Percentiles rank a stretch among this genome's conserved stretches.
phyloP scores from a whole-genome alignment of 2,113 vertebrate genomes.

The Falco punctatus region DNA sequence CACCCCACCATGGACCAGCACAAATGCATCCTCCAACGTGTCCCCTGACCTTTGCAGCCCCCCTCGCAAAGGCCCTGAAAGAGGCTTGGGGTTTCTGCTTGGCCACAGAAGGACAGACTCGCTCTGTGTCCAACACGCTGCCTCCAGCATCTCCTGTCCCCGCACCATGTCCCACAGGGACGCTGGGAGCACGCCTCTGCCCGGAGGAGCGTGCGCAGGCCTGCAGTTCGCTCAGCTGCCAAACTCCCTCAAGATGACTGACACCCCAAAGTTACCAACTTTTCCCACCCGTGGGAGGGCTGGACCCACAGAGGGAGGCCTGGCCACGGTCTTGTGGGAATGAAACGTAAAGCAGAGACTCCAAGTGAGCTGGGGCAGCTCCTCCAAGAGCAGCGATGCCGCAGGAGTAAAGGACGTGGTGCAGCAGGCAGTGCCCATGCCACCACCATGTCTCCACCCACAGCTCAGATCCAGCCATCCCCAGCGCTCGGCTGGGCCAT shows the following conservation, averaged over 20 bases:
- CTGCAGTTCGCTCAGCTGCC: neutral
- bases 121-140: fast-evolving
- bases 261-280: neutral
- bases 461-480: neutral
- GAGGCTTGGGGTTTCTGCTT: neutral
- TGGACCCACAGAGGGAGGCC: neutral
- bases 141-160: neutral
- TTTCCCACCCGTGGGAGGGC: neutral
- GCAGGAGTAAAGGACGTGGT: fast-evolving
- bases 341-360: neutral
- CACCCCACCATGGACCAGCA: too few relatives aligned
- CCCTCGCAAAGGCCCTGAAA: neutral
- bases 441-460: neutral
- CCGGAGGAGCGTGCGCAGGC: fast-evolving
- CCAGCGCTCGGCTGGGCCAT: neutral
- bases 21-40: neutral
- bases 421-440: neutral
- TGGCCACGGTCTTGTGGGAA: fast-evolving
- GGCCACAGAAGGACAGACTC: neutral
- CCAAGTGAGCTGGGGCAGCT: neutral
- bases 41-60: neutral
- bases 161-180: fast-evolving
- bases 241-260: fast-evolving
- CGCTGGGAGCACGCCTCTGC: fast-evolving
- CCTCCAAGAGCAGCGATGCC: neutral